A percentile compares a stretch with the other conserved stretches of the same genome.
These are phyloP conservation scores for Dendrophyllia cribrosa DNA, from an alignment of 64 coral and sea anemone genomes.

Conservation along the genomic window DNA sequence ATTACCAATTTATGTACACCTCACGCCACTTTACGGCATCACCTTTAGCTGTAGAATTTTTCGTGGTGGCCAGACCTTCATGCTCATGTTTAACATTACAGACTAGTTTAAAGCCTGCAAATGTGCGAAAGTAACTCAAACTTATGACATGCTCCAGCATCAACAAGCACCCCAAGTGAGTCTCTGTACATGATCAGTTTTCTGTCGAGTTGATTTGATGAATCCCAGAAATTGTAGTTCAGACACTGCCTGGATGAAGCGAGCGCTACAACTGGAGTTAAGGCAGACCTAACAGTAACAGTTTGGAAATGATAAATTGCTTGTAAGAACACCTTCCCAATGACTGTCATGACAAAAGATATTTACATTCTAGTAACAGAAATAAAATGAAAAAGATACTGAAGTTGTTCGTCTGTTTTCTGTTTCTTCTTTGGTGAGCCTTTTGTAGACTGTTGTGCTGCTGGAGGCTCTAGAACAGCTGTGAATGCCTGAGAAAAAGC, in stretches of 20 bases:
- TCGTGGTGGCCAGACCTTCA: too few species aligned
- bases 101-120: too few species aligned
- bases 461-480: slow-evolving; percentile 77
- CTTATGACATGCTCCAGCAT: background rate
- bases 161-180: slow-evolving; percentile 94
- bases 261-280: slow-evolving; percentile 59
- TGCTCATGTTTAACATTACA: too few species aligned
- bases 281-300: background rate
- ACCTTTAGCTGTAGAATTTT: too few species aligned
- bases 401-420: slow-evolving; percentile 77
- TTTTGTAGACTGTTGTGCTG: slow-evolving; percentile 47
- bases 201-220: slow-evolving; percentile 90
- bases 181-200: slow-evolving; percentile 94
- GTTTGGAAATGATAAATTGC: too few species aligned
- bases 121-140: too few species aligned
- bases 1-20: too few species aligned
- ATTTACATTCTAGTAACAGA: too few species aligned
- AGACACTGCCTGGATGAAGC: slow-evolving; percentile 91
- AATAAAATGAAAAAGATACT: slow-evolving; percentile 67
- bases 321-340: too few species aligned
- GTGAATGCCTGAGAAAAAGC: slow-evolving; percentile 72
- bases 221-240: slow-evolving; percentile 95
- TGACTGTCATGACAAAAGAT: too few species aligned
- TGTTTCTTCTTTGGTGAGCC: slow-evolving; percentile 85
- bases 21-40: too few species aligned